Conservation (phyloP, 2,797 vertebrate genomes). For the Alectoris magna region DNA sequence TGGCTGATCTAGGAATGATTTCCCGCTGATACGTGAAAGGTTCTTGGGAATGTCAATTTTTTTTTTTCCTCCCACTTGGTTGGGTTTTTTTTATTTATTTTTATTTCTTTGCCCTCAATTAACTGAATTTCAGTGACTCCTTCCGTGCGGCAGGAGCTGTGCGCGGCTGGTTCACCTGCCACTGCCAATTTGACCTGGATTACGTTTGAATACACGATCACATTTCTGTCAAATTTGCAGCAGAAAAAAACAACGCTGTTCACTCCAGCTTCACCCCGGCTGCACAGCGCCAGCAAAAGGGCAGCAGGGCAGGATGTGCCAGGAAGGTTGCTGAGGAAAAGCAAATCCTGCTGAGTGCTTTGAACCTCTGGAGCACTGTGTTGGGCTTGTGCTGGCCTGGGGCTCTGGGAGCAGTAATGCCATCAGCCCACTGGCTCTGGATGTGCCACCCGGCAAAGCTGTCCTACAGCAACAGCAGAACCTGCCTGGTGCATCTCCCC, state of each 20-base stretch:
- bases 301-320: background rate
- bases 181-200: background rate
- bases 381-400: background rate
- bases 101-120: background rate
- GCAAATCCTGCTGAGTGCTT: background rate
- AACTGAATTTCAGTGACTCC: background rate
- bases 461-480: background rate
- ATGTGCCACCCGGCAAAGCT: background rate
- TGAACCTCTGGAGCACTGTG: background rate
- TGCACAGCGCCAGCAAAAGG: background rate
- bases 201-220: background rate
- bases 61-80: background rate
- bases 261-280: background rate
- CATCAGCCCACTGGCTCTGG: background rate
- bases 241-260: background rate
- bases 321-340: background rate
- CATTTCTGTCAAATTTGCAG: conserved; percentile 4
- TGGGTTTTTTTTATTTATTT: background rate
- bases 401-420: background rate
- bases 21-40: background rate
- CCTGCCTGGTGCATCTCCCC: background rate
- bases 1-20: conserved; percentile 23
- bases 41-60: conserved; percentile 21
- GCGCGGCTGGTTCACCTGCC: background rate
- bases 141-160: background rate